These are phyloP conservation scores for Rhabditoides inermis DNA, from an alignment of 2,888 invertebrate genomes.

Conservation along the genomic window DNA sequence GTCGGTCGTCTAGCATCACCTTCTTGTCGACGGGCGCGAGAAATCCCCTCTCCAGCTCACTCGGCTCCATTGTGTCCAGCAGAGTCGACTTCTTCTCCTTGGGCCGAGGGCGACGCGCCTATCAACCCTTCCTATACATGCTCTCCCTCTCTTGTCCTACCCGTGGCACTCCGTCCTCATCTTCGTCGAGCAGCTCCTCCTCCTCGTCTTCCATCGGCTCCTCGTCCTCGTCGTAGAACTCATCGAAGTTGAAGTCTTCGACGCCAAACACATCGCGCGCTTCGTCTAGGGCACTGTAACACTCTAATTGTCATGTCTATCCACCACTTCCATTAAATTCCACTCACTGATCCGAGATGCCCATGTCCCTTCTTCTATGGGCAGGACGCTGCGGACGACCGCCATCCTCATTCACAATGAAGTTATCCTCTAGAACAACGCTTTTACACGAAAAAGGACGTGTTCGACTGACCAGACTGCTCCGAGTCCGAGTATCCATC, in stretches of 20 bases:
- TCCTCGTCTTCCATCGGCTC: conserved; percentile 36
- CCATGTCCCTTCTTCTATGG: conserved; percentile 10
- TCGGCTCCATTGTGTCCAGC: conserved; percentile 68
- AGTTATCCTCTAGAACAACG: conserved; percentile 65
- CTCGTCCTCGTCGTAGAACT: conserved; percentile 54
- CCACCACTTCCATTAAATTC: not conserved
- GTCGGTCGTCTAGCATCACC: conserved; percentile 59
- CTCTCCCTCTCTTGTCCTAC: not conserved
- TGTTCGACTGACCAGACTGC: conserved; percentile 18
- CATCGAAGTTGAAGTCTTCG: conserved; percentile 69
- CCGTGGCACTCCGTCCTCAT: conserved; percentile 26
- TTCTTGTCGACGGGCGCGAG: conserved; percentile 89
- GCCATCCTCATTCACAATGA: conserved; percentile 86
- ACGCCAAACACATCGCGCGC: conserved; percentile 98
- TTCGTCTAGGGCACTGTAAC: conserved; percentile 58
- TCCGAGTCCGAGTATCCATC: conserved; percentile 14
- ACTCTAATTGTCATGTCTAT: not conserved
- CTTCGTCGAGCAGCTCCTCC: conserved; percentile 51
- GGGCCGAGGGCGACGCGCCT: not conserved
- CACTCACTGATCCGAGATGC: conserved; percentile 17
- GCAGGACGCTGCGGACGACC: conserved; percentile 11
- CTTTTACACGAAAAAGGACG: not conserved
- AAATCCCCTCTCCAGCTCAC: conserved; percentile 87
- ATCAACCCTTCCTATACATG: not conserved
- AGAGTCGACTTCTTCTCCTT: conserved; percentile 39